These are phyloP conservation scores for Ctenopoma multispine DNA, from an alignment of 2,797 vertebrate genomes.

Conservation along the genomic window DNA sequence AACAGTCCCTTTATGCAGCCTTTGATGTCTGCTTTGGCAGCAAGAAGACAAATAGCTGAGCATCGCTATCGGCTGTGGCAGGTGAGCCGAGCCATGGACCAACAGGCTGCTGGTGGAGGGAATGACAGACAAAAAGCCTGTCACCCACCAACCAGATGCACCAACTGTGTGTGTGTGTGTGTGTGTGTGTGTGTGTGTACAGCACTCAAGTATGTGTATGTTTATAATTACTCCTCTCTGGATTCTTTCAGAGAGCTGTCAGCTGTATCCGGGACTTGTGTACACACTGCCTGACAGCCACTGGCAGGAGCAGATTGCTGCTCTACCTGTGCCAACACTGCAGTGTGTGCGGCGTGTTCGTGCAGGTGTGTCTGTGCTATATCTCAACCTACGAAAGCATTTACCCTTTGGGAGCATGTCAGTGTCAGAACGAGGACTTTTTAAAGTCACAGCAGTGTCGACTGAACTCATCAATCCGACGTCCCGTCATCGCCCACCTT, in stretches of 20 bases:
- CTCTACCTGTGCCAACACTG: slow-evolving; percentile 37
- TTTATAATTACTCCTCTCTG: slow-evolving; percentile 54
- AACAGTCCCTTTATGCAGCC: slow-evolving; percentile 28
- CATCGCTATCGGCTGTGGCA: slow-evolving; percentile 41
- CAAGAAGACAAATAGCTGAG: slow-evolving; percentile 47
- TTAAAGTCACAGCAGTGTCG: slow-evolving; percentile 27
- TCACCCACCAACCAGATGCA: slow-evolving; percentile 42
- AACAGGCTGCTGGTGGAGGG: slow-evolving; percentile 20
- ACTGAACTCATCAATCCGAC: slow-evolving; percentile 2
- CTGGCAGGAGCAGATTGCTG: slow-evolving; percentile 34
- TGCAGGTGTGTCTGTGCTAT: not conserved
- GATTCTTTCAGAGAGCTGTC: slow-evolving; percentile 53
- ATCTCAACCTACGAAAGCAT: slow-evolving; percentile 15
- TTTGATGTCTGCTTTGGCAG: slow-evolving; percentile 59
- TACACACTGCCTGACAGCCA: slow-evolving; percentile 49
- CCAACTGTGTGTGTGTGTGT: slow-evolving; percentile 16
- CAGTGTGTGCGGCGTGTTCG: slow-evolving; percentile 4
- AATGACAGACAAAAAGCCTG: slow-evolving; percentile 38
- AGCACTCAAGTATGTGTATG: slow-evolving; percentile 36
- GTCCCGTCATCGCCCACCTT: slow-evolving; percentile 10
- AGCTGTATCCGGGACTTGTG: slow-evolving; percentile 39
- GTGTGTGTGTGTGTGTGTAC: slow-evolving; percentile 16
- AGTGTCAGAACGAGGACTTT: slow-evolving; percentile 23
- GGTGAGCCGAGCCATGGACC: slow-evolving; percentile 16
- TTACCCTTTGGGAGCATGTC: slow-evolving; percentile 16